Conservation (phyloP, 1,140 invertebrate species). For the Sitobion miscanthi region DNA sequence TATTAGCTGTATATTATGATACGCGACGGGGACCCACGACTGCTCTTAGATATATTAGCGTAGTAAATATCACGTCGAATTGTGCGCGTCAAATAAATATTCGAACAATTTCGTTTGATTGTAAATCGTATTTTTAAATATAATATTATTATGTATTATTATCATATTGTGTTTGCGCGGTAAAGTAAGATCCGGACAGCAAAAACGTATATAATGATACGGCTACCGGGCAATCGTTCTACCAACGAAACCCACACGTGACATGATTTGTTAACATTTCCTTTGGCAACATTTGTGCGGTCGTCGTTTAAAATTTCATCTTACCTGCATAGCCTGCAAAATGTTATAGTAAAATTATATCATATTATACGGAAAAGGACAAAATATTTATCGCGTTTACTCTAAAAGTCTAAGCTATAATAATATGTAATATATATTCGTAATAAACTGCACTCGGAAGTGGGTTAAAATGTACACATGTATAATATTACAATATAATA, state of each 20-base stretch:
- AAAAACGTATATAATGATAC: neutral
- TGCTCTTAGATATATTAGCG: no score
- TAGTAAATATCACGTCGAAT: no score
- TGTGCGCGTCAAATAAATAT: no score
- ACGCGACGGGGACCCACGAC: no score
- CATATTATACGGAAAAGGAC: neutral
- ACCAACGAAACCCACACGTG: neutral
- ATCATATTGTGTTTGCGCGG: neutral
- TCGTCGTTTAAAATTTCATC: constrained; percentile 23
- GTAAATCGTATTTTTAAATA: no score
- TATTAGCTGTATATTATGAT: no score
- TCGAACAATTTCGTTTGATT: no score
- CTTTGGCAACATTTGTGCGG: constrained; percentile 16
- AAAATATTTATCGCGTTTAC: constrained; percentile 17
- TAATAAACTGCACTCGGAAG: neutral
- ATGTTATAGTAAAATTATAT: neutral
- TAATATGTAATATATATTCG: neutral
- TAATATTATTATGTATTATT: neutral
- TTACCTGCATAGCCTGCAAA: neutral
- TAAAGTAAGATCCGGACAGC: neutral
- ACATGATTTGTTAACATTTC: constrained; percentile 37
- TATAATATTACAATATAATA: neutral
- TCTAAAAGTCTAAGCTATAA: neutral
- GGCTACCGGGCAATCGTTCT: constrained; percentile 23
- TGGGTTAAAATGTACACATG: no score